Percentiles rank a stretch among this genome's conserved stretches.
Evolutionary conservation across 2,888 invertebrate genomes (phyloP).

Genomic region (Epsilonema sp.): DNA sequence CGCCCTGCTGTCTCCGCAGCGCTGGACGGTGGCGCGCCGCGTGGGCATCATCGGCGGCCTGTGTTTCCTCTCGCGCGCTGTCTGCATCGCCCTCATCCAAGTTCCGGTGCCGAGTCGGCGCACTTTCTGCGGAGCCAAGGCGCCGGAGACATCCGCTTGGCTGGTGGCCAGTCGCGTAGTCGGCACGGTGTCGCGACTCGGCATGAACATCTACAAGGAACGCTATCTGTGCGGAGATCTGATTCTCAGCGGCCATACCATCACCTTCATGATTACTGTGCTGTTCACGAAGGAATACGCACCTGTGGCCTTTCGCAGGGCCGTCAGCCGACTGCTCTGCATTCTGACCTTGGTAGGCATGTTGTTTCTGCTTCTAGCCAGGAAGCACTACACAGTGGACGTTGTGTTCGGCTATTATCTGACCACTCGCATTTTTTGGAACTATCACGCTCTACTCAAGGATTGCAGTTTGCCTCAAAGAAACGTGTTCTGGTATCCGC

Average conservation of each 20-base stretch:
- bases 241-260: conserved; percentile 24
- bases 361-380: conserved; percentile 17
- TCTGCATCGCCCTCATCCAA: too few species aligned
- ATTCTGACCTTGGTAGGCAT: conserved; percentile 1
- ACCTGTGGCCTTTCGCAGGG: too few species aligned
- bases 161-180: conserved; percentile 12
- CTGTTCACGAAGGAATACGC: conserved; percentile 3
- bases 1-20: conserved; percentile 18
- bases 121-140: conserved; percentile 24
- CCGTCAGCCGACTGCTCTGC: conserved; percentile 10
- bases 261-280: conserved; percentile 1
- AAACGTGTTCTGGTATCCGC: too few species aligned
- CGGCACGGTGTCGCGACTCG: conserved; percentile 2
- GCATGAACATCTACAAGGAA: conserved; percentile 9
- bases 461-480: too few species aligned
- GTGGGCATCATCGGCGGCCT: too few species aligned
- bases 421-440: conserved; percentile 6
- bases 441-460: not conserved
- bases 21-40: conserved; percentile 17
- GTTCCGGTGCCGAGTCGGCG: conserved; percentile 22
- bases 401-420: conserved; percentile 20
- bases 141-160: conserved; percentile 9
- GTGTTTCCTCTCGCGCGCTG: too few species aligned
- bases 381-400: conserved; percentile 24
- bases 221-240: conserved; percentile 23